Conservation (phyloP, 2,113 vertebrate genomes). For the Phrynocephalus versicolor region DNA sequence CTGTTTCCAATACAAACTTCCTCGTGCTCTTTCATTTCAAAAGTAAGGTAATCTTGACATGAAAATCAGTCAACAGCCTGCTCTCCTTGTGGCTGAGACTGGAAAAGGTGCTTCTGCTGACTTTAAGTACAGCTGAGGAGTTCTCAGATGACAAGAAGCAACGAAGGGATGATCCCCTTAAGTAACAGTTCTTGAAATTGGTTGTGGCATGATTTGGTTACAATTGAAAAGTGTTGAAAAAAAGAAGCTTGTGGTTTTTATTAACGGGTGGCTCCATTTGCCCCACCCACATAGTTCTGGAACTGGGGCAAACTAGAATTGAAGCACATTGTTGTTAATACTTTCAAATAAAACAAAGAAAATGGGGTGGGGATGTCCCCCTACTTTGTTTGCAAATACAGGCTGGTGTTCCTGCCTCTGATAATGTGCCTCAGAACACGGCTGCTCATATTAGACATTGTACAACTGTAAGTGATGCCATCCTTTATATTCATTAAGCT, state of each 20-base stretch:
- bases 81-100: background rate
- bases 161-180: background rate
- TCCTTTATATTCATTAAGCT: constrained; percentile 73
- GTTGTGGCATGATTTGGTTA: background rate
- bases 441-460: constrained; percentile 72
- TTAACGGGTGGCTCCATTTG: background rate
- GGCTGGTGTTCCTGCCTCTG: constrained; percentile 70
- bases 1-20: background rate
- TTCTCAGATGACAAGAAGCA: background rate
- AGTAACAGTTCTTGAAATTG: background rate
- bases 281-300: background rate
- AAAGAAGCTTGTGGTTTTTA: background rate
- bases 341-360: constrained; percentile 67
- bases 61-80: background rate
- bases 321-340: constrained; percentile 48
- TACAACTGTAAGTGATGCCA: constrained; percentile 71
- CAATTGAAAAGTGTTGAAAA: background rate
- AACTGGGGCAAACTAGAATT: constrained; percentile 50
- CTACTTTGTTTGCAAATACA: constrained; percentile 72
- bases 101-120: background rate
- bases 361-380: constrained; percentile 63
- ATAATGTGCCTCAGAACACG: constrained; percentile 57
- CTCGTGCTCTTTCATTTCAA: background rate
- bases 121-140: constrained; percentile 2
- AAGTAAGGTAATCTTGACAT: background rate